phyloP scores from a whole-genome alignment of 2,113 vertebrate genomes.

The Nothocercus nigrocapillus region DNA sequence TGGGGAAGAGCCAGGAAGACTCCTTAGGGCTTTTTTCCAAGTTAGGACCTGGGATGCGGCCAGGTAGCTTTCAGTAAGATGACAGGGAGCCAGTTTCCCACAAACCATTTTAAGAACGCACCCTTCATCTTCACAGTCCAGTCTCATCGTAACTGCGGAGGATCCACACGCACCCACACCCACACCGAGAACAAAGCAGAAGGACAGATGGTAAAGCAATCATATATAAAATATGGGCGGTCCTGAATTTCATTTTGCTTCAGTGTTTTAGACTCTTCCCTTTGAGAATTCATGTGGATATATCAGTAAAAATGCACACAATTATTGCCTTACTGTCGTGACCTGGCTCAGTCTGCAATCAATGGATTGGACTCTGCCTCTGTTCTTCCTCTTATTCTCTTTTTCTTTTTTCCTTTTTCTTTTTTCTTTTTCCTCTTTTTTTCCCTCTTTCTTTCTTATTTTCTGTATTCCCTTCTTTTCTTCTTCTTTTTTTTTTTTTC shows the following conservation, averaged over 20 bases:
- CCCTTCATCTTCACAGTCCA: conserved; percentile 18
- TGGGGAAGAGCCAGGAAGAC: conserved; percentile 2
- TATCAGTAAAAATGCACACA: background rate
- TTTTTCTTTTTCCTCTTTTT: rapidly evolving
- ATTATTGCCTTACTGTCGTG: background rate
- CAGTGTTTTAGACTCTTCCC: background rate
- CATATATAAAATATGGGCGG: conserved; percentile 14
- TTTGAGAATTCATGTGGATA: background rate
- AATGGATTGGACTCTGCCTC: background rate
- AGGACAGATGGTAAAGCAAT: conserved; percentile 57
- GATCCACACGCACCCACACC: background rate
- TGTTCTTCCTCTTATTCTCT: background rate
- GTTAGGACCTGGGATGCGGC: conserved; percentile 29
- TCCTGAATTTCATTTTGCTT: conserved; percentile 43
- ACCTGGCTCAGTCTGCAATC: background rate
- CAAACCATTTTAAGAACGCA: conserved; percentile 33
- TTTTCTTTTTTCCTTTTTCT: background rate
- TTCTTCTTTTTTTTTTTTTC: background rate
- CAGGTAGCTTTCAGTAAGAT: conserved; percentile 46
- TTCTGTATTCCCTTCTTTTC: rapidly evolving
- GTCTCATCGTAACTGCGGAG: background rate
- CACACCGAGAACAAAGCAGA: background rate
- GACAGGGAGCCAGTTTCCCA: conserved; percentile 26
- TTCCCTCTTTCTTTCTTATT: rapidly evolving
- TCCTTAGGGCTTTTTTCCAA: conserved; percentile 31